A percentile compares a stretch with the other conserved stretches of the same genome.
Conservation (phyloP, 2,797 vertebrate genomes). For the Esox masquinongy region DNA sequence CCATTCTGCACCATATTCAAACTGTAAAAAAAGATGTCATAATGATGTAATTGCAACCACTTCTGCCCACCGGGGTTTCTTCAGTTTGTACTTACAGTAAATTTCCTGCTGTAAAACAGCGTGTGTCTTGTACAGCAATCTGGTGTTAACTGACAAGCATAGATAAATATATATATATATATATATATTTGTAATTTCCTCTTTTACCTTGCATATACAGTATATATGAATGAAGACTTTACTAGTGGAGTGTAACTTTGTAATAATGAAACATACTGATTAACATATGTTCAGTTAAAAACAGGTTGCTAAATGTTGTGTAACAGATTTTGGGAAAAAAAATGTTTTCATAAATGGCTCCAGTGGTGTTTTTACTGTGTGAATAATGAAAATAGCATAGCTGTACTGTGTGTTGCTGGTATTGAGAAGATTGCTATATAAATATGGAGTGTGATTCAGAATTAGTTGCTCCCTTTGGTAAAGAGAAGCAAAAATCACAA, state of each 20-base stretch:
- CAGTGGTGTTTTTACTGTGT: not conserved
- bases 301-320: slow-evolving; percentile 60
- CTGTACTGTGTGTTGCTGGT: too few species aligned
- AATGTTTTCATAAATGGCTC: slow-evolving; percentile 33
- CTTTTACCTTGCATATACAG: slow-evolving; percentile 58
- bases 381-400: not conserved
- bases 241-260: slow-evolving; percentile 51
- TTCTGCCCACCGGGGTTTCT: not conserved
- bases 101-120: slow-evolving; percentile 2
- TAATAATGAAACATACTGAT: slow-evolving; percentile 52
- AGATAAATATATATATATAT: slow-evolving; percentile 47
- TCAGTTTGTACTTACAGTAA: not conserved
- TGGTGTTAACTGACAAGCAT: slow-evolving; percentile 56
- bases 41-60: not conserved
- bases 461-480: too few species aligned
- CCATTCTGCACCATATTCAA: not conserved
- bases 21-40: not conserved
- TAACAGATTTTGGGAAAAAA: slow-evolving; percentile 58
- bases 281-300: slow-evolving; percentile 59
- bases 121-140: slow-evolving; percentile 62
- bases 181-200: slow-evolving; percentile 76
- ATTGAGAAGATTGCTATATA: too few species aligned
- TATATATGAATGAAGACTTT: slow-evolving; percentile 60
- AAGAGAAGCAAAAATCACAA: too few species aligned
- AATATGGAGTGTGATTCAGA: too few species aligned